Base-by-base conservation (phyloP, 2,113 vertebrate genomes). In the Herpetotheres cachinnans region DNA sequence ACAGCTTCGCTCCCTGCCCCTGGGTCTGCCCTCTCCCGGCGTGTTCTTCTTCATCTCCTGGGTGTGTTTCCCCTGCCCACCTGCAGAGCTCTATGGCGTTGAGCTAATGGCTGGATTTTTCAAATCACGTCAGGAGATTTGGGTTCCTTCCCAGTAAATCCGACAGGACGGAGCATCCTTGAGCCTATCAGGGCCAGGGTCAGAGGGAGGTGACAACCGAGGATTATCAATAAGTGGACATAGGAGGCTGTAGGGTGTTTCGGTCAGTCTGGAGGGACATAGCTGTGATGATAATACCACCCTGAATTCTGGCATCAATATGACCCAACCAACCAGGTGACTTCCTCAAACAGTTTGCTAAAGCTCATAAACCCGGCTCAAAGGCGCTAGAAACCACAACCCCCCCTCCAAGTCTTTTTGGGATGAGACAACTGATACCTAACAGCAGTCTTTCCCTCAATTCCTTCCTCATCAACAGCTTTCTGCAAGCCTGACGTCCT, bases 121-220 rank as follows among this genome's bases (percentile, higher is more conserved):
- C 77, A 83, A 65, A 63, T n/a, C 29, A 34, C 0, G 0, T 22
- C 69, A 36, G 29, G 38, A 83, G 79, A 47, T 77, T 58, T 88
- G 42, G 42, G 26, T 59, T 86, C 63, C 59, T 94, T 73, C 46
- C n/a, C 38, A 83, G 62, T 40, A 95, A 92, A 63, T 89, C 56
- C 73, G 47, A 84, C 6, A 36, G n/a, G 42, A 61, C 25, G 59
- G 80, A 74, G 26, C 42, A 62, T 44, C 32, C 91, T 78, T 34
- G 32, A 87, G 46, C 0, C 0, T n/a, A 67, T 19, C 21, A 69
- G 32, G 58, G 47, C 42, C 44, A 63, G 80, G 11, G 26, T 30
- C 40, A 82, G 61, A 72, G 40, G 70, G 40, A 90, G 56, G 13
- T 12, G 24, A 90, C 32, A 85, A 86, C 44, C 40, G n/a, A 59